Evolutionary conservation across 2,888 invertebrate genomes (phyloP), one percentile per base, ranked within the genome.

Genomic region (Candidula unifasciata): DNA sequence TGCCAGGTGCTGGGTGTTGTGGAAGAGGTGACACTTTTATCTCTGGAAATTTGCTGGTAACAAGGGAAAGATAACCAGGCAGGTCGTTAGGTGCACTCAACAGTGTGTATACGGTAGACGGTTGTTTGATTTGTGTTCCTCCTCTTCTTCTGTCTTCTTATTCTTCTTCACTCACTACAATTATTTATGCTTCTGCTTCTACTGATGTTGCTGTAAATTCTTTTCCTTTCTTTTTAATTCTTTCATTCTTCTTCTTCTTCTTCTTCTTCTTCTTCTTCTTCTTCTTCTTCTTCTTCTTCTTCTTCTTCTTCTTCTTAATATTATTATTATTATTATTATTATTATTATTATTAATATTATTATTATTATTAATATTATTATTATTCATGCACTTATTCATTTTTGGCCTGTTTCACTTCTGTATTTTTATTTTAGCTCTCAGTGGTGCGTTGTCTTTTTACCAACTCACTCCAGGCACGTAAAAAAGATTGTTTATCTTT

Each of bases 191-290:
- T 54, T 10, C 57, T 54, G 57, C 13, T 33, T 10, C 16, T 2
- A 18, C 30, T 33, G 2, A 18, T 2, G 33, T 16, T 54, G 57
- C 18, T 54, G 10, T 54, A 13, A 13, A 13, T 54, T 16, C 18
- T 54, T 10, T 18, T 54, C 54, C 1, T 54, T 24, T 24, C n/a
- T n/a, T n/a, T n/a, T n/a, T n/a, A n/a, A n/a, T n/a, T n/a, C n/a
- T n/a, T n/a, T n/a, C n/a, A n/a, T 78, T 52, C 2, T 78, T 27
- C 27, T 79, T 57, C 24, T 79, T 35, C 13, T 64, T 60, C 33
- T 79, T 60, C n/a, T 79, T 60, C 30, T 79, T 60, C 24, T 79
- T n/a, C 24, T 64, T n/a, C 5, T 79, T 16, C 24, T 79, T n/a
- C 30, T 79, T n/a, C 54, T 79, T n/a, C 33, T 79, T 21, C 3